phyloP scores from a whole-genome alignment of 2,797 vertebrate species.

The Amniataba percoides region DNA sequence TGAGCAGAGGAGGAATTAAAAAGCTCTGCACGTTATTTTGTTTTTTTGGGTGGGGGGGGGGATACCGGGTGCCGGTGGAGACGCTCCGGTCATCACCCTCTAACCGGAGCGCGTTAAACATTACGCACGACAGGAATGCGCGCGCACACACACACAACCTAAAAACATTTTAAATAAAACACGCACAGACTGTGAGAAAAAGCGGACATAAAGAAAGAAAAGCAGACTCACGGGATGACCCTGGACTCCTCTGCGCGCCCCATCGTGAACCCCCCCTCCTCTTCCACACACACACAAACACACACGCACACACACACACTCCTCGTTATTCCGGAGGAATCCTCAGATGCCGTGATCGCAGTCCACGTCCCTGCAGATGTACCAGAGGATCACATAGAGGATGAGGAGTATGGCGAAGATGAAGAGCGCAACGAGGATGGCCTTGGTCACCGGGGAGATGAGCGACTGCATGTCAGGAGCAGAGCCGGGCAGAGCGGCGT shows the following conservation, averaged over 20 bases:
- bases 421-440: conserved; percentile 95
- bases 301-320: too few relatives aligned
- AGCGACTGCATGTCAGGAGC: conserved; percentile 95
- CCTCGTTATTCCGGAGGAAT: conserved; percentile 61
- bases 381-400: conserved; percentile 99
- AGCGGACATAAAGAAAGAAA: conserved; percentile 17
- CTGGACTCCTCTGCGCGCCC: conserved; percentile 77
- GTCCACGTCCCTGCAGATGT: conserved; percentile 98
- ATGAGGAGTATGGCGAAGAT: conserved; percentile 98
- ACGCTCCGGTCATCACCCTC: conserved; percentile 64
- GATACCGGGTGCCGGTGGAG: conserved; percentile 48
- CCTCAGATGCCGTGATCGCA: conserved; percentile 97
- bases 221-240: conserved; percentile 88
- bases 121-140: conserved; percentile 66
- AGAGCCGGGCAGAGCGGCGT: conserved; percentile 80
- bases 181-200: conserved; percentile 17
- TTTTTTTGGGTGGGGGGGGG: neutral
- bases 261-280: conserved; percentile 66
- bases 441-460: conserved; percentile 97
- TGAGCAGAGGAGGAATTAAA: neutral
- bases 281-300: too few relatives aligned
- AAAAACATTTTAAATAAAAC: conserved; percentile 41
- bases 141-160: conserved; percentile 21
- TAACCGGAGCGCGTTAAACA: conserved; percentile 65
- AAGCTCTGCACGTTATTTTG: conserved; percentile 23